phyloP scores from a whole-genome alignment of 2,888 invertebrate species.

The Pandemis cinnamomeana region DNA sequence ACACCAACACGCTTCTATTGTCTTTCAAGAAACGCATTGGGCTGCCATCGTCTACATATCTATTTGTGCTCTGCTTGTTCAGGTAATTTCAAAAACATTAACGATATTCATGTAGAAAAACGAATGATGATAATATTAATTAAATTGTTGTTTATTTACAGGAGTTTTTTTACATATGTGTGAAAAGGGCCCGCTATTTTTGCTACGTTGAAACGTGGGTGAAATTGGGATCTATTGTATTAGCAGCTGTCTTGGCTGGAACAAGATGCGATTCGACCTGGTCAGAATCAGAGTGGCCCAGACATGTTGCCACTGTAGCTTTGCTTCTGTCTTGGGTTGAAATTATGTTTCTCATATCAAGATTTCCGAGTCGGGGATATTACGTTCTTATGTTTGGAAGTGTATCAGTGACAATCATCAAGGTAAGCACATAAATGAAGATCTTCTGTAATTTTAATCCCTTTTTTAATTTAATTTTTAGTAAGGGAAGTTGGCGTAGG shows the following conservation, averaged over 20 bases:
- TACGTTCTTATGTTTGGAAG: constrained; percentile 56
- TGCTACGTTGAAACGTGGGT: constrained; percentile 12
- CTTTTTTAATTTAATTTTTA: too few species aligned
- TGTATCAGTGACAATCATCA: constrained; percentile 4
- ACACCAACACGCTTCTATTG: neutral
- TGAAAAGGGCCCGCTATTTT: constrained; percentile 6
- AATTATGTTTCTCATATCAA: constrained; percentile 62
- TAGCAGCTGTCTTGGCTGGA: neutral
- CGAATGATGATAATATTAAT: neutral
- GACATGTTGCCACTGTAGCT: constrained; percentile 59
- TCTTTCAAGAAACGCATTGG: neutral
- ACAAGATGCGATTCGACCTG: constrained; percentile 53
- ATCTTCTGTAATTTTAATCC: neutral
- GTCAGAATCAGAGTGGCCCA: constrained; percentile 47
- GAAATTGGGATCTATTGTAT: constrained; percentile 4
- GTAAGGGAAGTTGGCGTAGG: too few species aligned
- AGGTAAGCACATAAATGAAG: neutral
- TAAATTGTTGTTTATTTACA: neutral
- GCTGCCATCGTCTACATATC: neutral
- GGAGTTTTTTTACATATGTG: constrained; percentile 10
- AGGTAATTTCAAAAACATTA: neutral
- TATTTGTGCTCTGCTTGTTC: neutral
- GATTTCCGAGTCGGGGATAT: constrained; percentile 62
- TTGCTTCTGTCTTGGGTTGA: constrained; percentile 66
- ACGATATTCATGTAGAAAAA: neutral